Percentiles rank a stretch among this genome's conserved stretches.
These are phyloP conservation scores for Poeciliopsis retropinna DNA, from an alignment of 2,113 vertebrate species.

Conservation along the genomic window DNA sequence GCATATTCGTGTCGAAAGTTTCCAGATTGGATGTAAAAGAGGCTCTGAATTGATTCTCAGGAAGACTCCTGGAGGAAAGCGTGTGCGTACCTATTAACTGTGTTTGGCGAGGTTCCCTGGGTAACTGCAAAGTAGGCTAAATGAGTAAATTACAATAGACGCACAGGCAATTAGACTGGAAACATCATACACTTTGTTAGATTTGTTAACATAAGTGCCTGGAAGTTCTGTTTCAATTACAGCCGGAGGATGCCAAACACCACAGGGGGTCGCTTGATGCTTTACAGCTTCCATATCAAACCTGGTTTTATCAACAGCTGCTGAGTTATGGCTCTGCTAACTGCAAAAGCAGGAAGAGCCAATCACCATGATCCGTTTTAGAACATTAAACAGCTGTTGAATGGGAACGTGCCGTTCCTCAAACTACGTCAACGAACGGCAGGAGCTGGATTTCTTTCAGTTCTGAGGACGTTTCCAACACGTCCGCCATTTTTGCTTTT, in stretches of 20 bases:
- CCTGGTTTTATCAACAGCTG: conserved; percentile 14
- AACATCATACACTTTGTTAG: conserved; percentile 25
- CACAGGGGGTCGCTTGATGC: background rate
- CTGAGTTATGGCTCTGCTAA: conserved; percentile 8
- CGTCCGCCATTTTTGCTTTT: no score
- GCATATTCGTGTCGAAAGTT: background rate
- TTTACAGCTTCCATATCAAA: background rate
- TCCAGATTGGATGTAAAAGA: background rate
- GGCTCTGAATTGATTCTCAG: conserved; percentile 39
- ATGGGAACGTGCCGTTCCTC: background rate
- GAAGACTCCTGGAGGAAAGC: conserved; percentile 12
- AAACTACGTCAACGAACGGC: background rate
- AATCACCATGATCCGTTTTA: conserved; percentile 6
- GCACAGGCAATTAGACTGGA: conserved; percentile 24
- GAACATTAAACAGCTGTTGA: conserved; percentile 1
- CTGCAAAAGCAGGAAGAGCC: background rate
- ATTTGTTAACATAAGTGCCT: conserved; percentile 32
- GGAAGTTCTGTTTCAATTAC: conserved; percentile 20
- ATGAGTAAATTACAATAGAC: conserved; percentile 15
- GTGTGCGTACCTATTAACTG: conserved; percentile 28
- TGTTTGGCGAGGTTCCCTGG: conserved; percentile 14
- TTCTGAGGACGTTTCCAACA: conserved; percentile 48
- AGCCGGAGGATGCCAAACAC: background rate
- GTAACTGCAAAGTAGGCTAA: conserved; percentile 39
- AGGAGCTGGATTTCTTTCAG: background rate